Base-by-base conservation (phyloP, 2,888 invertebrate genomes). In the Caradrina clavipalpis region DNA sequence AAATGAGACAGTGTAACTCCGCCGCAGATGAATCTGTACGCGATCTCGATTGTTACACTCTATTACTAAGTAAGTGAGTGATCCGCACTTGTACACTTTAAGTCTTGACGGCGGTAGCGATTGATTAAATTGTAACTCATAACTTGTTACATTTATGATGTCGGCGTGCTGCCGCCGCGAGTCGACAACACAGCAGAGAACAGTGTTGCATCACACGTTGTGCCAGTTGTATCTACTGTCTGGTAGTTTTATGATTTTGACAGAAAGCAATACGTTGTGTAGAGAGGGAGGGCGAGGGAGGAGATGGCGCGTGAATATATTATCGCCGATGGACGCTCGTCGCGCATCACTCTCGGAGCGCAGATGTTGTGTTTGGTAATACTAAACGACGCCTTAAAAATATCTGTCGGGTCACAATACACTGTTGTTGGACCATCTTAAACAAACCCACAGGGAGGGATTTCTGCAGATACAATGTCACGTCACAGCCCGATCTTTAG, bases 1-100 rank as follows among this genome's bases (percentile, higher is more conserved):
- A 66, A 63, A 66, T 69, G 61, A 68, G 63, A 62, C 65, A 53
- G 31, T 53, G 53, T 76, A 61, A 54, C 13, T 15, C 31, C 22
- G 26, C 21, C 10, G 15, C 7, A 15, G 26, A 21, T 58, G 45
- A 17, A 35, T 39, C 2, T 13, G 2, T 11, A 13, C 39, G 13
- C 39, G 39, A 39, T 11, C 39, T 39, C 39, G 3, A 47, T 47
- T 62, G 13, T 31, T 31, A 17, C 6, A n/a, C 35, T 35, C 2
- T 35, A 35, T 35, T 35, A 10, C 35, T 35, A 10, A 35, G 11
- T 10, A 2, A 35, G n/a, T n/a, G n/a, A n/a, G n/a, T n/a, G n/a
- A n/a, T n/a, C n/a, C n/a, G n/a, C n/a, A n/a, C n/a, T n/a, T n/a
- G n/a, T n/a, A n/a, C n/a, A n/a, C n/a, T 10, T 11, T 8, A 35